Base-by-base conservation (phyloP, 2,113 vertebrate genomes). In the Chaetorhynchus papuensis region DNA sequence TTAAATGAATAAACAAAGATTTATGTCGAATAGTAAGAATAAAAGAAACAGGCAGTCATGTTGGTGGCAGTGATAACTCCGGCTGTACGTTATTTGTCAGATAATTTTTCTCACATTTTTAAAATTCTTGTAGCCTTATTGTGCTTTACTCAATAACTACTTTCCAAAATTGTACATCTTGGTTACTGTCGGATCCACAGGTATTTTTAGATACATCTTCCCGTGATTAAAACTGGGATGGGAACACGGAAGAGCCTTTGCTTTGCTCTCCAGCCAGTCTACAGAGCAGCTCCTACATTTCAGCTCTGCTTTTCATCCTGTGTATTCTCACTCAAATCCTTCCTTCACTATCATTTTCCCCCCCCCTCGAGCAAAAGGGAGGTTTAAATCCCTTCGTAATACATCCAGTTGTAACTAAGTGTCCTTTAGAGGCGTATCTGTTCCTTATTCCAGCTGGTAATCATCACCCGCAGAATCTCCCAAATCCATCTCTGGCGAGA, bases 331-430 rank as follows among this genome's bases (percentile, higher is more conserved):
- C 57, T 72, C 9, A 61, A 28, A 61, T 42, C 9, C 19, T 63
- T 82, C 77, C 57, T 94, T 90, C 15, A 3, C 70, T 80, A 6
- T 54, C 5, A 2, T 33, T 71, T 65, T 33, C 10, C 0, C 0
- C 0, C 0, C 23, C 13, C 57, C 49, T 39, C 0, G 0, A 88
- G 91, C 84, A 88, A 61, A 10, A 65, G 75, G 71, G 79, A 90
- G 33, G 87, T 91, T 95, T 72, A 94, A 94, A 97, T 93, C 93
- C 66, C 75, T 54, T 80, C 1, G 5, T 91, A 86, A 91, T 74
- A 53, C 63, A 39, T 69, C 63, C 71, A 44, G 75, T 77, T 96
- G 81, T 95, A 90, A 83, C 60, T 94, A 84, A 90, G 50, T 80
- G 84, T 90, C 54, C 91, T 95, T 85, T 30, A 59, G 90, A 94